A percentile compares a stretch with the other conserved stretches of the same genome.
Conservation (phyloP, 2,797 vertebrate species). For the Hirundo rustica region DNA sequence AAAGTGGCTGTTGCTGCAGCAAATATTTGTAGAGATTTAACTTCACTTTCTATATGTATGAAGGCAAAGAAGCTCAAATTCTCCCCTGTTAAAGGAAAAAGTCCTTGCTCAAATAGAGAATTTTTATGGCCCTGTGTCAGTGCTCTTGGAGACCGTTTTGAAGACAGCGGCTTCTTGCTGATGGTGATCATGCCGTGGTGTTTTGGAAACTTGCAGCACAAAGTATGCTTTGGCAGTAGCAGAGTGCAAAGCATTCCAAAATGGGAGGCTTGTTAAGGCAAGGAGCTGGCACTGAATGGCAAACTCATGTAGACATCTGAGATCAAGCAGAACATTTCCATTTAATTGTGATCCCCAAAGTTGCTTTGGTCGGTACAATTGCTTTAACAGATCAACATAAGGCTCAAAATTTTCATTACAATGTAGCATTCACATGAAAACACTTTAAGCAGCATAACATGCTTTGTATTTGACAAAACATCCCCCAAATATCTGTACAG, state of each 20-base stretch:
- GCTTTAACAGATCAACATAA: constrained; percentile 63
- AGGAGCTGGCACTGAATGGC: neutral
- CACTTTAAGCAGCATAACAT: constrained; percentile 75
- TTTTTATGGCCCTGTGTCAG: neutral
- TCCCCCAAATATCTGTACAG: constrained; percentile 53
- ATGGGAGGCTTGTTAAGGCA: neutral
- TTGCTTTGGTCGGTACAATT: constrained; percentile 71
- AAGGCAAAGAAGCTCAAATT: neutral
- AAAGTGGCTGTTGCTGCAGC: neutral
- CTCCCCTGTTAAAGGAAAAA: neutral
- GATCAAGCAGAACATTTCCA: constrained; percentile 68
- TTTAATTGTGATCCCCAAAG: constrained; percentile 77
- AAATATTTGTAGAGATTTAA: neutral
- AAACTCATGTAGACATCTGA: constrained; percentile 26
- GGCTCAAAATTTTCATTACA: constrained; percentile 75
- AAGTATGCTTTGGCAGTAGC: neutral
- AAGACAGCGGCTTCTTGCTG: neutral
- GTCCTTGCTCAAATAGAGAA: neutral
- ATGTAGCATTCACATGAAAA: constrained; percentile 76
- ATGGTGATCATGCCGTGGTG: neutral
- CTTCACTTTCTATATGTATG: neutral
- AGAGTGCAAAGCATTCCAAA: neutral
- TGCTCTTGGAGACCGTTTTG: neutral
- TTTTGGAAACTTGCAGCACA: neutral
- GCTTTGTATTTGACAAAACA: constrained; percentile 69